Evolutionary conservation across 2,888 invertebrate species (phyloP), one percentile per base, ranked within the genome.

Genomic region (Cheilosia scutellata): DNA sequence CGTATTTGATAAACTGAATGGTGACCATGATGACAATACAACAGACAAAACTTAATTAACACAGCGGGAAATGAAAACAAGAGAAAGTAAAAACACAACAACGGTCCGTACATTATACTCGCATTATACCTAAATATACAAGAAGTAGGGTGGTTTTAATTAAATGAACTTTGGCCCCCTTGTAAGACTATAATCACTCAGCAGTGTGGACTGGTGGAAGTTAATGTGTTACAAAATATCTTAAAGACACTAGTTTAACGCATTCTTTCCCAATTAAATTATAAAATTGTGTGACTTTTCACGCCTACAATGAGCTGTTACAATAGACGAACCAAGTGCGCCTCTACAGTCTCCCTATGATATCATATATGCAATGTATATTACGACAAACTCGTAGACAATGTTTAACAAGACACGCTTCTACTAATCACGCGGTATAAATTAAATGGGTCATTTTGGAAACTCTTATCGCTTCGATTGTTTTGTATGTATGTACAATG

Each of bases 91-190:
- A 5, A 62, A 31, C 20, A 20, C 20, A 20, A 20, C 63, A 20
- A 27, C 20, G 20, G 6, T 13, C 33, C 13, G 4, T 33, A 16
- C 9, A 25, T 25, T 31, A 11, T 11, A 5, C 20, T 16, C 37
- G 4, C 1, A 51, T 37, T 37, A 11, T 4, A 11, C 3, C 9
- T 37, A 33, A 1, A 0, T 2, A 3, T 31, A 65, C 2, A 20
- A 20, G 20, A 20, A 20, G 49, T 33, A 37, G 25, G n/a, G n/a
- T 37, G 13, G n/a, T 51, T 13, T 49, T 65, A 51, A 62, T 62
- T 65, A 25, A 65, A 51, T 51, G 51, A 65, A 37, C 37, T 65
- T 51, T 29, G 37, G 11, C 4, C 65, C 37, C 51, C 37, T 37
- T 13, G n/a, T 49, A 20, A 27, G 51, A 16, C 2, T 9, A 9